Conservation (phyloP, 2,113 vertebrate genomes). For the Sorex araneus region DNA sequence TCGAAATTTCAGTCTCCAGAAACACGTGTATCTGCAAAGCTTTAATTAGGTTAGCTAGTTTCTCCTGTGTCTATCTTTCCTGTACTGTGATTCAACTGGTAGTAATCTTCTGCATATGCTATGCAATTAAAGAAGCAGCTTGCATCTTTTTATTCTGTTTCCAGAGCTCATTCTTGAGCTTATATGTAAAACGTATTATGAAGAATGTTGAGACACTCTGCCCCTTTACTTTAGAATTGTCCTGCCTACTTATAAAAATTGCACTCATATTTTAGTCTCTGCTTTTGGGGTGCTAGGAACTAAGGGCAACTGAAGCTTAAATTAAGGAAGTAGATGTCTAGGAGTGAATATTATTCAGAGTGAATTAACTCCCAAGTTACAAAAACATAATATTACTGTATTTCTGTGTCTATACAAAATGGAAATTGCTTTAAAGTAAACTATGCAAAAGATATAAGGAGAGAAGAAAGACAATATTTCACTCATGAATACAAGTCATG, state of each 20-base stretch:
- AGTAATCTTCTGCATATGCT: conserved; percentile 45
- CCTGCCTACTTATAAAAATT: background rate
- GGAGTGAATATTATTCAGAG: too few relatives aligned
- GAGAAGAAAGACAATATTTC: too few relatives aligned
- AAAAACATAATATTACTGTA: too few relatives aligned
- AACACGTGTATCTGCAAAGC: background rate
- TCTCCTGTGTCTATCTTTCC: background rate
- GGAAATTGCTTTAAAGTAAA: too few relatives aligned
- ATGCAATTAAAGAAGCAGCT: conserved; percentile 55
- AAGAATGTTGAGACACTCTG: background rate
- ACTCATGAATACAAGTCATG: too few relatives aligned
- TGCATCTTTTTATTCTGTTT: conserved; percentile 65
- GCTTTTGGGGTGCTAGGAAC: too few relatives aligned
- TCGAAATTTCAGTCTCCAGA: background rate
- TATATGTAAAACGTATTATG: background rate
- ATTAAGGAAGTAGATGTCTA: too few relatives aligned
- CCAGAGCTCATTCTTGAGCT: conserved; percentile 33
- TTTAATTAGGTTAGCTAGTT: conserved; percentile 71
- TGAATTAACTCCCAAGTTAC: too few relatives aligned
- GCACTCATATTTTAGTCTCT: background rate
- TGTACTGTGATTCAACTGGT: background rate
- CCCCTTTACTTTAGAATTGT: conserved; percentile 15
- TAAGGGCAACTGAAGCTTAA: too few relatives aligned
- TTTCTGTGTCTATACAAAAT: too few relatives aligned
- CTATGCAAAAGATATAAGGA: too few relatives aligned